Evolutionary conservation across 2,797 vertebrate genomes (phyloP), one percentile per base, ranked within the genome.

Genomic region (Pachyuromys duprasi): DNA sequence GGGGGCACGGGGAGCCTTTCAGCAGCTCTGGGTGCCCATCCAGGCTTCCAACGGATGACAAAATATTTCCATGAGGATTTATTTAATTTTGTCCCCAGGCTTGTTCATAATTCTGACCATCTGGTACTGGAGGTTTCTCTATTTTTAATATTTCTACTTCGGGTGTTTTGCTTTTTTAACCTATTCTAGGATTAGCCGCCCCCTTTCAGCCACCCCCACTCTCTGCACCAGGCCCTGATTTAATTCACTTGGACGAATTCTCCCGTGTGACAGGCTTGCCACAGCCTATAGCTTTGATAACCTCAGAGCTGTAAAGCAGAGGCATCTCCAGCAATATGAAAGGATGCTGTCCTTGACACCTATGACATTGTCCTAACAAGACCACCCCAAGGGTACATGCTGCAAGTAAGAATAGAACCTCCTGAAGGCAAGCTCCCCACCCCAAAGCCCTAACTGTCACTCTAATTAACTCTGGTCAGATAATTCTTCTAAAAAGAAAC

Each of bases 131-230:
- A 98, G 94, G 96, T 93, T 97, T 98, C 96, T 97, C 97, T 98
- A 97, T 97, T 97, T 98, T 97, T 97, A 96, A 97, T 97, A 97
- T 97, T 97, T 97, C 97, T 92, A 97, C 97, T 97, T 98, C 88
- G 95, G 65, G 93, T 67, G 57, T 67, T 97, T 93, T 93, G 95
- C 96, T 97, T 98, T 97, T 97, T 96, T 98, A 97, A 97, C 97
- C 97, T 97, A 96, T 96, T 98, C 97, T 93, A 94, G 80, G 96
- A 96, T 97, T 80, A 95, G 96, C 97, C 91, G 5, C 96, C 95
- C 97, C 95, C 96, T 97, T 96, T 60, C 86, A 93, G 67, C 82
- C 95, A 95, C 95, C 96, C 83, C 96, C 97, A 91, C 80, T 81
- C 83, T 90, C 24, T 93, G 80, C 36, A 92, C 84, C 96, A 97